Conservation (phyloP, 2,113 vertebrate genomes). For the Notiomystis cincta region DNA sequence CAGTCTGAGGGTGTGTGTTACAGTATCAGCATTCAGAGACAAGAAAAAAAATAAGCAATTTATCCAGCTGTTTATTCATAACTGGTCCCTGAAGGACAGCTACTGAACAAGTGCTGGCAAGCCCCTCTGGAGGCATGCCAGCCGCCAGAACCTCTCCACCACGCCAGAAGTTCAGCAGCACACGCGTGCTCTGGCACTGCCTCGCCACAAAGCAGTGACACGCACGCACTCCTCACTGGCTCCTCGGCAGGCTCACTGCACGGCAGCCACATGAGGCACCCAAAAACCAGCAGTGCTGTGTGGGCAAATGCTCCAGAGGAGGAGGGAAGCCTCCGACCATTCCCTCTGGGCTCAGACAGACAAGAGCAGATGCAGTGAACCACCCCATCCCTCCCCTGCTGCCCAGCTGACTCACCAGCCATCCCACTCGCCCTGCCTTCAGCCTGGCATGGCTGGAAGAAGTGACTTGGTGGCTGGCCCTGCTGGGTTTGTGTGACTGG, state of each 20-base stretch:
- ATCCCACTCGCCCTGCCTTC: not conserved
- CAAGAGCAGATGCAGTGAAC: not conserved
- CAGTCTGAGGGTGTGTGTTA: not conserved
- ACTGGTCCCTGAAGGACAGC: not conserved
- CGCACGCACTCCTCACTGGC: accelerated
- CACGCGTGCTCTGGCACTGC: accelerated
- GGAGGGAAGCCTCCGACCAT: not conserved
- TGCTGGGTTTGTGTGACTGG: not conserved
- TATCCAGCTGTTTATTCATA: slow-evolving; percentile 24
- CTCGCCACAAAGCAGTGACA: not conserved
- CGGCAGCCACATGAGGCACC: accelerated
- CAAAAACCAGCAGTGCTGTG: accelerated
- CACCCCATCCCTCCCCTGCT: not conserved
- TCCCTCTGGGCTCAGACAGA: not conserved
- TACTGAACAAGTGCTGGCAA: not conserved
- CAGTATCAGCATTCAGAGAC: not conserved
- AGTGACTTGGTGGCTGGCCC: not conserved
- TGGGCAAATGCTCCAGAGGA: not conserved
- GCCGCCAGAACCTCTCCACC: not conserved
- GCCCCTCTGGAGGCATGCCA: not conserved
- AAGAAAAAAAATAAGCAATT: not conserved
- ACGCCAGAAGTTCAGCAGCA: not conserved
- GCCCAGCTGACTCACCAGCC: not conserved
- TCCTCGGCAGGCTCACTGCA: not conserved
- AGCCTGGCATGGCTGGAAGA: not conserved